Evolutionary conservation across 2,888 invertebrate species (phyloP), one percentile per base, ranked within the genome.

Genomic region (Macaria liturata): DNA sequence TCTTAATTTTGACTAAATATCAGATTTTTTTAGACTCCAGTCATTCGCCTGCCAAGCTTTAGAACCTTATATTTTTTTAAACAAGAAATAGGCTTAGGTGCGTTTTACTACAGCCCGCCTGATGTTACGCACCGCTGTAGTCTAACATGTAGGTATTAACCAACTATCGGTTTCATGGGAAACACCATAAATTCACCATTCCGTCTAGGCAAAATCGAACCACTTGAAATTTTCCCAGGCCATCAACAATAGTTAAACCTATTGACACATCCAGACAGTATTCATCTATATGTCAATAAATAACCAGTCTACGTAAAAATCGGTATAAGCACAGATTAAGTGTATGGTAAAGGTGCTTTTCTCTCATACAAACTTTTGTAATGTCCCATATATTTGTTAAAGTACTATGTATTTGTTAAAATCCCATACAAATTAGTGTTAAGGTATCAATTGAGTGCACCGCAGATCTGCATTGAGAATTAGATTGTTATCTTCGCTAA

Each of bases 401-500:
- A 59, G 46, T 52, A 54, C 57, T 59, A 59, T 62, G 40, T 43
- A 56, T 42, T 61, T 49, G 62, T 65, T 42, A 59, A 20, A 42
- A 4, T 9, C 30, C 54, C 9, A 47, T 59, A 58, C 55, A 54
- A 57, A 46, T 49, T 59, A 63, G 45, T 31, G 42, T 49, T 39
- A n/a, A 42, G n/a, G 46, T 51, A 73, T 70, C 73, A 76, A 79
- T 75, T 77, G 75, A 76, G 75, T 79, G 79, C 74, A 75, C 72
- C 68, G 68, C 75, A 80, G 80, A 86, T 86, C 84, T 83, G 80
- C 82, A 83, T 83, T 83, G 76, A 73, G 77, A 75, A 84, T 85
- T 82, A 85, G 88, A 90, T 89, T 77, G 80, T 84, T 87, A 91
- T 91, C 89, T 81, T 58, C 51, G 7, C 68, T 82, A 84, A 83